These are phyloP conservation scores for Corydoras sp. DNA, from an alignment of 2,113 vertebrate genomes.

Conservation along the genomic window DNA sequence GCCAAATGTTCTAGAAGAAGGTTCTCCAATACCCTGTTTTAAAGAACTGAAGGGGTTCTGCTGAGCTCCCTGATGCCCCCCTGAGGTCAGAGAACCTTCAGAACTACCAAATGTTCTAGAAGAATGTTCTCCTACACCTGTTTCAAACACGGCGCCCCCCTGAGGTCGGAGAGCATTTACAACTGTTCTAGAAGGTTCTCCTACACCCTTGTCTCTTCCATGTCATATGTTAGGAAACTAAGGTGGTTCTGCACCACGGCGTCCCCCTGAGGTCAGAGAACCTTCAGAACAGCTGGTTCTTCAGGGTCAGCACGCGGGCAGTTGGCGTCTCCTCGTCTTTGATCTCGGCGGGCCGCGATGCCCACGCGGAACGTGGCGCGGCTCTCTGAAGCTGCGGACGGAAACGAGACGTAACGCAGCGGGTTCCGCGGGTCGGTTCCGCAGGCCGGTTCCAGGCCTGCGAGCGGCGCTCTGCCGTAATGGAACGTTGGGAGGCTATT, in stretches of 20 bases:
- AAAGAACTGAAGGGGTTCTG: no score
- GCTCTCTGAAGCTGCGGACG: background rate
- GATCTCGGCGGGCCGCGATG: background rate
- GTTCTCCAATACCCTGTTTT: no score
- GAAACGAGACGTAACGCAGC: background rate
- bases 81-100: no score
- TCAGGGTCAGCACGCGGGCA: background rate
- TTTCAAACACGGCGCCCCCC: no score
- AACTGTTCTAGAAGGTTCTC: no score
- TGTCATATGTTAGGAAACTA: no score
- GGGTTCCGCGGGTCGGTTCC: conserved; percentile 7
- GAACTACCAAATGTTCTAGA: no score
- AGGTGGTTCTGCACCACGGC: background rate
- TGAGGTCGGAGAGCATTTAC: no score
- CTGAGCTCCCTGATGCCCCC: no score
- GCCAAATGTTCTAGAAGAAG: no score
- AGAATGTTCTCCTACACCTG: no score
- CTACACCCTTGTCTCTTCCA: no score
- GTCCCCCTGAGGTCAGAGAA: background rate
- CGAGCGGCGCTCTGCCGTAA: conserved; percentile 1
- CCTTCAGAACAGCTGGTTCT: background rate
- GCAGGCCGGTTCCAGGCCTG: background rate
- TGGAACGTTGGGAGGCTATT: conserved; percentile 16
- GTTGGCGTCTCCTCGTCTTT: background rate
- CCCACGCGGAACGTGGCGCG: background rate